Conservation (phyloP, 2,888 invertebrate species). For the Ctenicera cuprea region DNA sequence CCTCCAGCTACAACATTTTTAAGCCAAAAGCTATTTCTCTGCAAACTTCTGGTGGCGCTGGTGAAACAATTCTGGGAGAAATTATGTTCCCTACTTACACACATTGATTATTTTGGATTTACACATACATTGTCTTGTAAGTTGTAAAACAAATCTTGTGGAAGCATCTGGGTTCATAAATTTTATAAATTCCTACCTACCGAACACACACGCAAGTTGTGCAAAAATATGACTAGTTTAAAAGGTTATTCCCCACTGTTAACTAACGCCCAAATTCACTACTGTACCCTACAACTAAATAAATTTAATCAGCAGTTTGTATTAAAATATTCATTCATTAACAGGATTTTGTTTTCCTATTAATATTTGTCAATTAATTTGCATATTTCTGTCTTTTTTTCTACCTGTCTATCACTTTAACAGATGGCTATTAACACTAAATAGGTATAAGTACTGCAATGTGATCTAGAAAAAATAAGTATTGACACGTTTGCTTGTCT, state of each 20-base stretch:
- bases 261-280: neutral
- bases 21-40: neutral
- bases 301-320: neutral
- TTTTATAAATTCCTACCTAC: no score
- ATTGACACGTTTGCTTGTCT: conserved; percentile 37
- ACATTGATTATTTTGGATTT: no score
- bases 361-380: neutral
- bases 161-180: no score
- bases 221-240: no score
- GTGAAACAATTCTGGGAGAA: neutral
- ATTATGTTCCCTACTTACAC: neutral
- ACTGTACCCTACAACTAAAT: neutral
- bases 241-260: no score
- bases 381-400: neutral
- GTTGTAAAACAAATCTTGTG: no score
- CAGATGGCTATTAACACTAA: neutral
- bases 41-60: neutral
- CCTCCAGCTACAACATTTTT: neutral
- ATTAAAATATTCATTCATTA: neutral
- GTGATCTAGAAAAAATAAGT: conserved; percentile 13
- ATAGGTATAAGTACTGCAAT: conserved; percentile 6
- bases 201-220: no score
- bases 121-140: no score
- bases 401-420: neutral
- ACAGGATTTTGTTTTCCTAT: no score